A percentile compares a stretch with the other conserved stretches of the same genome.
phyloP scores from a whole-genome alignment of 2,797 vertebrate species.

The Melopsittacus undulatus region DNA sequence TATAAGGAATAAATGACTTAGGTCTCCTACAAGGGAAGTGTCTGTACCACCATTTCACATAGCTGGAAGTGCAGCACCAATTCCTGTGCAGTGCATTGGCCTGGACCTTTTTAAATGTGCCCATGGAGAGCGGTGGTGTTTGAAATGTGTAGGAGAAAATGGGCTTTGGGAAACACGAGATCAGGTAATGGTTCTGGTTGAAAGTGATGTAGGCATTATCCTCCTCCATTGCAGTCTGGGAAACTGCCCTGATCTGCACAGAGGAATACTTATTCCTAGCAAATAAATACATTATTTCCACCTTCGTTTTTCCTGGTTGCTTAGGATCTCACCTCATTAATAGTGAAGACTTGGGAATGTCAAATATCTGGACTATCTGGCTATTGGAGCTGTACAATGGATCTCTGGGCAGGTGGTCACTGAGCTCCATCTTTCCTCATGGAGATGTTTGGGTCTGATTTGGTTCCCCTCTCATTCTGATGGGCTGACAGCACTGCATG shows the following conservation, averaged over 20 bases:
- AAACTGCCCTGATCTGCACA: not conserved
- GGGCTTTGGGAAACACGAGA: not conserved
- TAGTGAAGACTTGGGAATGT: not conserved
- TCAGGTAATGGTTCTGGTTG: not conserved
- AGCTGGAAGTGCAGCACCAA: not conserved
- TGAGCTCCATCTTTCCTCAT: not conserved
- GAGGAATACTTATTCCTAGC: not conserved
- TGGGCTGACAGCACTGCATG: not conserved
- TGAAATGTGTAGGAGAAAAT: not conserved
- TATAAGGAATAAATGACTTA: not conserved
- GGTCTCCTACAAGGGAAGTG: not conserved
- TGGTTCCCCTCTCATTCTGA: not conserved
- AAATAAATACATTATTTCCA: not conserved
- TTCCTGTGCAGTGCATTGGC: not conserved
- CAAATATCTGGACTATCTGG: not conserved
- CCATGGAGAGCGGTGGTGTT: fast-evolving
- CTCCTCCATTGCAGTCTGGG: fast-evolving
- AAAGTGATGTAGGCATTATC: not conserved
- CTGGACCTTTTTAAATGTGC: not conserved
- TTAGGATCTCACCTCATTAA: slow-evolving; percentile 43
- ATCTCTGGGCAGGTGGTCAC: not conserved
- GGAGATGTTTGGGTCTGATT: not conserved
- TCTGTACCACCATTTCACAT: fast-evolving
- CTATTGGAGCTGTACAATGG: not conserved
- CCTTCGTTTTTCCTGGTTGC: not conserved